phyloP scores from a whole-genome alignment of 2,888 invertebrate genomes.

The Helleia helle region DNA sequence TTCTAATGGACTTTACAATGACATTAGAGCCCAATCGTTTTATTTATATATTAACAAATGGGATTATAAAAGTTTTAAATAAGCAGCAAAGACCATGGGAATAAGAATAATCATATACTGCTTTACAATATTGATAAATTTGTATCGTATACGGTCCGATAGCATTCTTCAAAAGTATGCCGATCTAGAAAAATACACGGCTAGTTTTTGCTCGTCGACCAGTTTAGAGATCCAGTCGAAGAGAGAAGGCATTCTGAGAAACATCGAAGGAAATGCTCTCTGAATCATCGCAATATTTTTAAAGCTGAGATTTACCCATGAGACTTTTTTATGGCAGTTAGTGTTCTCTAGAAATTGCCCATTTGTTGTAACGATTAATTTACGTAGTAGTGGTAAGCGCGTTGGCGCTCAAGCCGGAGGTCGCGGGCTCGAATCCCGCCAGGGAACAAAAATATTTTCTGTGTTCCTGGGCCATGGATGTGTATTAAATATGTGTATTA shows the following conservation, averaged over 20 bases:
- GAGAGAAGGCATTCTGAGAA: constrained; percentile 19
- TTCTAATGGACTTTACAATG: no score
- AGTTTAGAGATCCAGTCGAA: constrained; percentile 11
- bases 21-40: no score
- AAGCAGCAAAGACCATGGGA: not conserved
- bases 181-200: constrained; percentile 10
- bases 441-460: no score
- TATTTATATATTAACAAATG: not conserved
- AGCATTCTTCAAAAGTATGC: constrained; percentile 9
- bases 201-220: constrained; percentile 2
- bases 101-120: not conserved
- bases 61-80: not conserved
- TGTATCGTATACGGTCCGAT: constrained; percentile 5
- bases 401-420: no score
- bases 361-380: no score
- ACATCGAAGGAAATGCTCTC: constrained; percentile 15
- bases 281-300: constrained; percentile 6
- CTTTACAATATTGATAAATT: not conserved
- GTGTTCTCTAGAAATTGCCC: no score
- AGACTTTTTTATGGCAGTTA: not conserved
- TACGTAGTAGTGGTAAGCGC: no score
- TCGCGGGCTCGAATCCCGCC: no score
- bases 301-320: not conserved
- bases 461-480: no score
- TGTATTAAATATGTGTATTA: no score